A percentile compares a stretch with the other conserved stretches of the same genome.
These are phyloP conservation scores for Deladenus siricidicola DNA, from an alignment of 2,888 invertebrate species.

Conservation along the genomic window DNA sequence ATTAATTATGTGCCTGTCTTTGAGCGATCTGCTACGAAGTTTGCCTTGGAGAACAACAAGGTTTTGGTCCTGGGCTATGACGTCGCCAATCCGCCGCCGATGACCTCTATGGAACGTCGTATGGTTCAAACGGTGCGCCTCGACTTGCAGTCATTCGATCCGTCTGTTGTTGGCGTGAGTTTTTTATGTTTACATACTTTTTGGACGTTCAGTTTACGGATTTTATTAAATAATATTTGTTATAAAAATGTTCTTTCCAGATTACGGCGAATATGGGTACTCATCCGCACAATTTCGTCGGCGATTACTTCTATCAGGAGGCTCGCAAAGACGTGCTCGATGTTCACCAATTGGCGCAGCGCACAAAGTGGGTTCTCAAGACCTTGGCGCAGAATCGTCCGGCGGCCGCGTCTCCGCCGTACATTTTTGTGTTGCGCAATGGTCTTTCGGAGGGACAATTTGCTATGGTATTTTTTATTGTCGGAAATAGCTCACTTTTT, in stretches of 20 bases:
- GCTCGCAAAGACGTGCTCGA: slow-evolving; percentile 17
- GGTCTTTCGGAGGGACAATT: slow-evolving; percentile 28
- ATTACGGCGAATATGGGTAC: slow-evolving; percentile 14
- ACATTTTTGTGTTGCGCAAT: slow-evolving; percentile 27
- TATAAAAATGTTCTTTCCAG: neutral
- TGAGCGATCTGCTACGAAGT: neutral
- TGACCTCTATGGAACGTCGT: neutral
- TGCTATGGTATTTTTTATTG: slow-evolving; percentile 13
- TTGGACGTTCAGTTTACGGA: too few relatives aligned
- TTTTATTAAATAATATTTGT: neutral
- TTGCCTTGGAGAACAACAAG: slow-evolving; percentile 9
- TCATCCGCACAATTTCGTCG: slow-evolving; percentile 27
- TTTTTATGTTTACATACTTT: too few relatives aligned
- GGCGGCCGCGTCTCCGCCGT: slow-evolving; percentile 1
- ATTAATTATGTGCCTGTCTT: slow-evolving; percentile 23
- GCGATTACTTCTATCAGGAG: slow-evolving; percentile 31
- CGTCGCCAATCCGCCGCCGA: slow-evolving; percentile 23
- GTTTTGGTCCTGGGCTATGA: slow-evolving; percentile 26
- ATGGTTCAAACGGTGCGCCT: neutral
- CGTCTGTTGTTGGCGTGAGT: neutral
- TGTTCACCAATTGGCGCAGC: slow-evolving; percentile 10
- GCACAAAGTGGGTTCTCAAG: slow-evolving; percentile 13
- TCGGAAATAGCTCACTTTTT: too few relatives aligned
- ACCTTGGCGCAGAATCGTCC: slow-evolving; percentile 19
- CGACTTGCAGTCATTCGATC: neutral